These are phyloP conservation scores for Cantharis rustica DNA, from an alignment of 2,888 invertebrate genomes.

Conservation along the genomic window DNA sequence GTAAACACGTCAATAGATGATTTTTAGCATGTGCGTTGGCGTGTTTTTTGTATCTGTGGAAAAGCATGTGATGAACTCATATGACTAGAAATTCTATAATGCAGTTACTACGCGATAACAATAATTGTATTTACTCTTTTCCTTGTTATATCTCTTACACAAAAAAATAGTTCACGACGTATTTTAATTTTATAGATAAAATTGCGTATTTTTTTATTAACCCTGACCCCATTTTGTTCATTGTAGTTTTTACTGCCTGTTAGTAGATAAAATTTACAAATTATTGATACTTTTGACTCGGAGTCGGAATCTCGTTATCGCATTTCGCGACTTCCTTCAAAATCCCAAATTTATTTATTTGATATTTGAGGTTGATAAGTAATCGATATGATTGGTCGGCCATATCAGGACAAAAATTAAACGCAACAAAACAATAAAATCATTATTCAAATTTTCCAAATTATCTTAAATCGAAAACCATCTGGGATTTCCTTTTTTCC, in stretches of 20 bases:
- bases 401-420: background rate
- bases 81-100: background rate
- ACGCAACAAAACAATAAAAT: background rate
- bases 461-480: no score
- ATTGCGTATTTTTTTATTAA: background rate
- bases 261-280: background rate
- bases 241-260: background rate
- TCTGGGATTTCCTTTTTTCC: background rate
- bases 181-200: background rate
- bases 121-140: background rate
- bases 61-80: background rate
- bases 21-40: background rate
- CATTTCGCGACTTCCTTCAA: background rate
- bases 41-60: background rate
- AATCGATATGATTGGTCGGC: no score
- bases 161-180: background rate
- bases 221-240: background rate
- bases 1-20: background rate
- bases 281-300: background rate
- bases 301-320: background rate
- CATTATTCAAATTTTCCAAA: background rate
- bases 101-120: background rate
- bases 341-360: background rate
- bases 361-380: background rate
- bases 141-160: background rate